Conservation (phyloP, 2,113 vertebrate genomes). For the Cranoglanis bouderius region DNA sequence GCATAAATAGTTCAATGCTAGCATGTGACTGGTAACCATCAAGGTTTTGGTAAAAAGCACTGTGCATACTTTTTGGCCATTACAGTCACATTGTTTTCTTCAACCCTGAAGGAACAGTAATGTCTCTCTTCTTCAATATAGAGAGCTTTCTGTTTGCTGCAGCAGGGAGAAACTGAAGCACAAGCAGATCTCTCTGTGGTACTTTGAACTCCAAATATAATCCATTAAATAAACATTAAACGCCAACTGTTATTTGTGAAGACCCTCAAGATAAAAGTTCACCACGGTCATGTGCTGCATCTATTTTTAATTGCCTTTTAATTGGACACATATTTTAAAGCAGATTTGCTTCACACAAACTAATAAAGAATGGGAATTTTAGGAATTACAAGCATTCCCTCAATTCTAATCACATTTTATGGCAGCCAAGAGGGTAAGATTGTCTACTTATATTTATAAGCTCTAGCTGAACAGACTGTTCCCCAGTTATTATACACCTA, state of each 20-base stretch:
- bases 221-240: conserved; percentile 63
- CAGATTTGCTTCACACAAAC: conserved; percentile 36
- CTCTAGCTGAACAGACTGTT: conserved; percentile 22
- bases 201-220: conserved; percentile 53
- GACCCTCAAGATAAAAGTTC: conserved; percentile 51
- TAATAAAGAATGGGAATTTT: conserved; percentile 42
- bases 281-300: conserved; percentile 42
- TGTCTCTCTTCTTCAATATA: not conserved
- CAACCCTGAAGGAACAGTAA: not conserved
- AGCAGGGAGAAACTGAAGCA: conserved; percentile 11
- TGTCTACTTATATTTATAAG: conserved; percentile 33
- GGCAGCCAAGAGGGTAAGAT: conserved; percentile 30
- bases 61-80: not conserved
- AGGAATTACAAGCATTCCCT: conserved; percentile 38
- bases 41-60: not conserved
- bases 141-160: conserved; percentile 14
- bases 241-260: conserved; percentile 41
- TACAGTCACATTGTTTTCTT: not conserved
- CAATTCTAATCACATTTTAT: conserved; percentile 35
- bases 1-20: not conserved
- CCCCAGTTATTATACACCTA: not conserved
- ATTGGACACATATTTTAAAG: conserved; percentile 52
- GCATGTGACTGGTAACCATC: not conserved
- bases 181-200: conserved; percentile 32
- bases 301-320: conserved; percentile 57